These are phyloP conservation scores for Bubo blakistoni DNA, from an alignment of 2,113 vertebrate species.

Conservation along the genomic window DNA sequence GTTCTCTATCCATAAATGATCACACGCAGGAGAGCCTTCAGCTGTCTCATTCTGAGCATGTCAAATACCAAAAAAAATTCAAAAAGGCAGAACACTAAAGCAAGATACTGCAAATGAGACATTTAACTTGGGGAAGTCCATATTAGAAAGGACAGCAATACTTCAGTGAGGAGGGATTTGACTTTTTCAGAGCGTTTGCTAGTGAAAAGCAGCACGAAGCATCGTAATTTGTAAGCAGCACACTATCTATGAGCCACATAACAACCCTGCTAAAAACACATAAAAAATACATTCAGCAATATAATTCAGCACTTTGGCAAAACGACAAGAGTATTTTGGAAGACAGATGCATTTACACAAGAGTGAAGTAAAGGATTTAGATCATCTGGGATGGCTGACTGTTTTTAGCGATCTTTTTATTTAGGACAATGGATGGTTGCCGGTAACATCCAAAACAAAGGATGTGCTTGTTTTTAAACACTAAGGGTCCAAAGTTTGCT, in stretches of 20 bases:
- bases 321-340: not conserved
- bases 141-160: not conserved
- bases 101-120: not conserved
- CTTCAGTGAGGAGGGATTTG: not conserved
- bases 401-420: not conserved
- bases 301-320: conserved; percentile 2
- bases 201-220: not conserved
- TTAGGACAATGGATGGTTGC: not conserved
- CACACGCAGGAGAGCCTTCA: not conserved
- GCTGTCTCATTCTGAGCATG: not conserved
- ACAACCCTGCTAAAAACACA: not conserved
- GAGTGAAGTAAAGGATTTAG: not conserved
- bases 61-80: not conserved
- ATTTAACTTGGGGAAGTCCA: not conserved
- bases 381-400: not conserved
- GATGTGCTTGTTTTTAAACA: not conserved
- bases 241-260: not conserved
- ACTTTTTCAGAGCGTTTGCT: not conserved
- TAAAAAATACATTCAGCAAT: not conserved
- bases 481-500: not conserved
- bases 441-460: not conserved
- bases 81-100: not conserved
- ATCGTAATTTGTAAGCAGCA: not conserved
- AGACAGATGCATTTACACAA: not conserved
- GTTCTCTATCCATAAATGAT: not conserved